Evolutionary conservation across 2,888 invertebrate species (phyloP).

Genomic region (Sclerodermus sp.): DNA sequence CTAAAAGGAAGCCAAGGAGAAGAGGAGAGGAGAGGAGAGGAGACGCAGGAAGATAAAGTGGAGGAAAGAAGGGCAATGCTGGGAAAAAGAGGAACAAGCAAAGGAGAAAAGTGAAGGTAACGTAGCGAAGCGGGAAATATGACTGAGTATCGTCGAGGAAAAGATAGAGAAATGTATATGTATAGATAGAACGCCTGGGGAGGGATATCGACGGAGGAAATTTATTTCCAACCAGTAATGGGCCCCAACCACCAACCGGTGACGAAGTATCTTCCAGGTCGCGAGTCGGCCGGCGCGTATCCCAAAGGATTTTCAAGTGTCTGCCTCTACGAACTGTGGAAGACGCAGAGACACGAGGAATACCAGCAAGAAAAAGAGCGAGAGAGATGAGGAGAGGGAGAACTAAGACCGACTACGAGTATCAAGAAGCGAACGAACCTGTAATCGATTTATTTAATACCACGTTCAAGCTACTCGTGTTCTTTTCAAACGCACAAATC

Average conservation of each 20-base stretch:
- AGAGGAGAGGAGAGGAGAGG: background rate
- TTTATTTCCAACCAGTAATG: background rate
- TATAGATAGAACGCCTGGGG: too few relatives aligned
- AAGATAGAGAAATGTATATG: too few relatives aligned
- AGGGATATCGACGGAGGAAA: background rate
- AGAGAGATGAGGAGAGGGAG: background rate
- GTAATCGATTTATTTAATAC: background rate
- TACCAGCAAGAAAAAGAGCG: background rate
- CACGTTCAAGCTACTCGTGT: background rate
- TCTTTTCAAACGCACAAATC: background rate
- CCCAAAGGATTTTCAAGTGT: conserved; percentile 2
- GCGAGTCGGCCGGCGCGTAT: conserved; percentile 1
- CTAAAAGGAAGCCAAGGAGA: too few relatives aligned
- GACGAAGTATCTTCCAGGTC: conserved; percentile 7
- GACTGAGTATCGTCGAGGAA: too few relatives aligned
- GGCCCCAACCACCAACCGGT: conserved; percentile 1
- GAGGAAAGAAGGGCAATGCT: too few relatives aligned
- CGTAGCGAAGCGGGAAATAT: too few relatives aligned
- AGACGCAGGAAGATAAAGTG: too few relatives aligned
- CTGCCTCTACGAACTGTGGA: conserved; percentile 3
- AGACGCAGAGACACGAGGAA: background rate
- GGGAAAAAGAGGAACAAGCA: too few relatives aligned
- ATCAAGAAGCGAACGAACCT: background rate
- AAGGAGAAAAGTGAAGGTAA: too few relatives aligned
- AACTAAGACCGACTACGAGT: background rate